Base-by-base conservation (phyloP, 2,888 invertebrate species). In the Drosophila mayaguana region DNA sequence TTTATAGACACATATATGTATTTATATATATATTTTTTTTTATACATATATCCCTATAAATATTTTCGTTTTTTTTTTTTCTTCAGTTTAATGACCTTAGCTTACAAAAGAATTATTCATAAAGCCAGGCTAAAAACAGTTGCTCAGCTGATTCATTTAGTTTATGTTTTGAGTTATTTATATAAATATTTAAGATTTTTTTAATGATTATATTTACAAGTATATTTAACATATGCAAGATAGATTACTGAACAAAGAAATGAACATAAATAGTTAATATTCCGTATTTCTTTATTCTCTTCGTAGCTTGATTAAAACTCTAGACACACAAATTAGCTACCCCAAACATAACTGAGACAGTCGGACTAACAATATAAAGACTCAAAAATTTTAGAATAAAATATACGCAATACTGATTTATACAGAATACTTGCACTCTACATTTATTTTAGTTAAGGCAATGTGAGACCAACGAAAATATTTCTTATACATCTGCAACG, bases 111-210 rank as follows among this genome's bases (percentile, higher is more conserved):
- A 32, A 18, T 50, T 50, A 32, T 12, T 32, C 32, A 50, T 7
- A 12, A 50, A 32, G 18, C 12, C 48, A 12, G 48, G 48, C 48
- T 28, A 2, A 32, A 48, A 50, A 50, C 48, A 50, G 18, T 50
- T 50, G 48, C 18, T 32, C 4, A 18, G 48, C 28, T 50, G 48
- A 50, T 32, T 50, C 48, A 50, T 28, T 28, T 28, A 28, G 8
- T 8, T 2, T 32, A 25, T 18, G 12, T 32, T 50, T 50, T 28
- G 9, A 25, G 46, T 48, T n/a, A 11, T n/a, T n/a, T 28, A 11
- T 48, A 28, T 1, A 25, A 6, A 20, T 12, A 12, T 12, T 40
- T 8, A 8, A 40, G 3, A 18, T 46, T n/a, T 46, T 46, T 7
- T 6, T 22, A 43, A 7, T 45, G 6, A 45, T 20, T 5, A 5